phyloP scores from a whole-genome alignment of 2,888 invertebrate genomes.

The Polyploca ridens region DNA sequence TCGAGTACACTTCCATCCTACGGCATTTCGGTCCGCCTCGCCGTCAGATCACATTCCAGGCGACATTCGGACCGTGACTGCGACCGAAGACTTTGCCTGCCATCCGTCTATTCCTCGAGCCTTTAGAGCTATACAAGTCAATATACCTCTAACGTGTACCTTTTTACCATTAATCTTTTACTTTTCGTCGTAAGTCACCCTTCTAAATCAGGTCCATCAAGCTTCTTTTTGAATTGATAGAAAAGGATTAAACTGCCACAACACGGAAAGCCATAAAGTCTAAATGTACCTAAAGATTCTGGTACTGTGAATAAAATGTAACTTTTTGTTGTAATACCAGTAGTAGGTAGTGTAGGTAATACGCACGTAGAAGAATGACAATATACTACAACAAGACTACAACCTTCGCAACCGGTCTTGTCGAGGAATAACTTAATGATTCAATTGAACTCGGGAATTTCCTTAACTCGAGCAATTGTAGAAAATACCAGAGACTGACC shows the following conservation, averaged over 20 bases:
- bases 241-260: no score
- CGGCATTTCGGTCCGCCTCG: slow-evolving; percentile 26
- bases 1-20: slow-evolving; percentile 23
- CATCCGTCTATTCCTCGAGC: not conserved
- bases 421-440: slow-evolving; percentile 3
- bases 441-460: slow-evolving; percentile 7
- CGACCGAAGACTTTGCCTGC: not conserved
- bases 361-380: not conserved
- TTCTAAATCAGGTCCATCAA: no score
- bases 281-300: no score
- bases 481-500: not conserved
- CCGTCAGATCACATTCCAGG: slow-evolving; percentile 28
- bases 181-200: no score
- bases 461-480: not conserved
- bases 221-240: no score
- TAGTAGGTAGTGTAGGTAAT: not conserved
- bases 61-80: slow-evolving; percentile 25
- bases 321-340: not conserved
- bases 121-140: not conserved
- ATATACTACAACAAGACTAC: not conserved
- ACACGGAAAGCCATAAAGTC: no score
- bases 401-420: slow-evolving; percentile 17
- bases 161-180: no score
- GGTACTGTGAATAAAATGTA: not conserved
- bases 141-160: no score